Base-by-base conservation (phyloP, 2,888 invertebrate species). In the Endotricha flammealis region DNA sequence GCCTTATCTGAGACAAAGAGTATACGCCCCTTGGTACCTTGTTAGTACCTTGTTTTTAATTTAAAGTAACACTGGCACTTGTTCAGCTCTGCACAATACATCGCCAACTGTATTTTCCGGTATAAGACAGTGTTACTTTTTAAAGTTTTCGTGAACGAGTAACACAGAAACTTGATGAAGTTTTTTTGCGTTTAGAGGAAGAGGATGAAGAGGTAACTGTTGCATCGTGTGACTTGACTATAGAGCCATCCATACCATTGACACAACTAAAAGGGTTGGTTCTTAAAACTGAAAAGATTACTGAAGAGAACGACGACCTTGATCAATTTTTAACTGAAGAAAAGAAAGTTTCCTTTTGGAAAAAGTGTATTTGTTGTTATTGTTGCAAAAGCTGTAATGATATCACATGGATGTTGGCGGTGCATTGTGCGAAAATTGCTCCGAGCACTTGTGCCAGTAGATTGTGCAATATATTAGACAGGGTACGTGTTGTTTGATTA, bases 361-460 rank as follows among this genome's bases (percentile, higher is more conserved):
- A 57, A 58, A 71, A 59, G 43, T 55, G 53, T 36, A 44, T 79
- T 2, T 64, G 65, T 45, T 76, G 74, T 50, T 45, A 50, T 22
- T 42, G 60, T 20, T 75, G 72, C 52, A 47, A 57, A 28, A 39
- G 33, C 14, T 57, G 64, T 16, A 52, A 60, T 38, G 64, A 79
- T 41, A 34, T 42, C 38, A 20, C 70, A 4, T 83, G 79, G 76
- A 50, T 53, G 44, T 59, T 76, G 64, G 69, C 78, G 58, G 81
- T 83, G 73, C 73, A 72, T 77, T 83, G 74, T 61, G 67, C 70
- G 57, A 74, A 61, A 45, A 36, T 57, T 24, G 46, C 63, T 6
- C 75, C 78, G 9, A 51, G 57, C 14, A 50, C 39, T 33, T 76
- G 60, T 58, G 49, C 54, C 4, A 64, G 53, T 57, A 50, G 33